These are phyloP conservation scores for Spatulosminthurus flaviceps DNA, from an alignment of 2,888 invertebrate species.

Conservation along the genomic window DNA sequence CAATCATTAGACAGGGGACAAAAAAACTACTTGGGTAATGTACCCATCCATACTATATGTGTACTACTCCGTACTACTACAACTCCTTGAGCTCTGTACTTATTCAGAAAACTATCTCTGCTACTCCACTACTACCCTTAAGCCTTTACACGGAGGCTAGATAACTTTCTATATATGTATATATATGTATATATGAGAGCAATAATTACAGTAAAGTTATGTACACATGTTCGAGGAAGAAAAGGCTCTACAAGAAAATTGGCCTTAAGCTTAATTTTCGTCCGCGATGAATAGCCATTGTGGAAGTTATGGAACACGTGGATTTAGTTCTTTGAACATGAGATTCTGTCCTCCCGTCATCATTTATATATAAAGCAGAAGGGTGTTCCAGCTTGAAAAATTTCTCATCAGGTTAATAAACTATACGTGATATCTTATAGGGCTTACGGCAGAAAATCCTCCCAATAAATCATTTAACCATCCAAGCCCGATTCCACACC, in stretches of 20 bases:
- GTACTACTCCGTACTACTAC: too few species aligned
- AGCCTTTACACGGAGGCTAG: too few species aligned
- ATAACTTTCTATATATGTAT: too few species aligned
- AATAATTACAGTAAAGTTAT: constrained; percentile 13
- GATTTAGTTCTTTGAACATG: constrained; percentile 9
- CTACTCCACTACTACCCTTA: too few species aligned
- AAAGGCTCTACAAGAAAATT: not conserved
- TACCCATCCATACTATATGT: not conserved
- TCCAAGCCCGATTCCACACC: constrained; percentile 25
- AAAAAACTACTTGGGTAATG: not conserved
- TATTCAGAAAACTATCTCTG: too few species aligned
- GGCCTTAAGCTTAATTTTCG: not conserved
- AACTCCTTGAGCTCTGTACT: too few species aligned
- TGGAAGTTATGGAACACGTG: constrained; percentile 24
- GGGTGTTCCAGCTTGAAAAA: constrained; percentile 21
- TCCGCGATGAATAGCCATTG: constrained; percentile 1
- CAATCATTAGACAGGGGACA: constrained; percentile 5
- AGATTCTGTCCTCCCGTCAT: constrained; percentile 25
- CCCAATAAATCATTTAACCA: constrained; percentile 34
- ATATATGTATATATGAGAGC: not conserved
- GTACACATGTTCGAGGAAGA: not conserved
- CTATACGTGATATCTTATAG: constrained; percentile 21
- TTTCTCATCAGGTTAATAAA: constrained; percentile 30
- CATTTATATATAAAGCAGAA: constrained; percentile 1
- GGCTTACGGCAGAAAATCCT: not conserved